Evolutionary conservation across 2,113 vertebrate species (phyloP), one percentile per base, ranked within the genome.

Genomic region (Rhinogobius similis): DNA sequence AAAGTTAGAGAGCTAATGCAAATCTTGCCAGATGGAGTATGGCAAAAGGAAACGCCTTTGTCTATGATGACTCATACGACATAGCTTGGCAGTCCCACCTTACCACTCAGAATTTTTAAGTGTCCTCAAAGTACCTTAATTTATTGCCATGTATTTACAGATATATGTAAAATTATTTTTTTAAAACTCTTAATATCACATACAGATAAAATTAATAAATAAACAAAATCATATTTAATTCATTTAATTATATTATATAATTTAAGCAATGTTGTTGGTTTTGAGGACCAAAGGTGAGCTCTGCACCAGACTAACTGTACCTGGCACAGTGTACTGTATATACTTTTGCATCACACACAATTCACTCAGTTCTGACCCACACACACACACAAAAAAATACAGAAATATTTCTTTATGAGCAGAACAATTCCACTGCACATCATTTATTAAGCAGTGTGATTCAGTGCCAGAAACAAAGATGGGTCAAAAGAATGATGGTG

Each of bases 281-380:
- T n/a, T 26, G 9, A 56, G 36, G 86, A 90, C 88, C 84, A 94
- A 86, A 93, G 90, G 88, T 89, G 86, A 88, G 66, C 82, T 77
- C 61, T 78, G 87, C 93, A 94, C 91, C 92, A 4, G 29, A 6
- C 2, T 6, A 83, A 75, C 61, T 78, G 87, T 92, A 94, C 90
- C 92, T 93, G 93, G 73, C 36, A 65, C 23, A 55, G 6, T 12
- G 5, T 29, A 61, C 27, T 36, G 18, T 61, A 11, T n/a, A 9
- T 23, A 52, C 8, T 21, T 20, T 5, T 10, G 7, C 61, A 0
- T 3, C 3, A 9, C 63, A 38, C 20, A 38, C 5, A 50, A 20
- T 13, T 4, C 50, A 23, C n/a, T 23, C 50, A 53, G 23, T 2
- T 23, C 44, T 18, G 26, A 68, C 56, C 62, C 27, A 27, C 67